phyloP scores from a whole-genome alignment of 2,113 vertebrate species.

The Microtus ochrogaster region DNA sequence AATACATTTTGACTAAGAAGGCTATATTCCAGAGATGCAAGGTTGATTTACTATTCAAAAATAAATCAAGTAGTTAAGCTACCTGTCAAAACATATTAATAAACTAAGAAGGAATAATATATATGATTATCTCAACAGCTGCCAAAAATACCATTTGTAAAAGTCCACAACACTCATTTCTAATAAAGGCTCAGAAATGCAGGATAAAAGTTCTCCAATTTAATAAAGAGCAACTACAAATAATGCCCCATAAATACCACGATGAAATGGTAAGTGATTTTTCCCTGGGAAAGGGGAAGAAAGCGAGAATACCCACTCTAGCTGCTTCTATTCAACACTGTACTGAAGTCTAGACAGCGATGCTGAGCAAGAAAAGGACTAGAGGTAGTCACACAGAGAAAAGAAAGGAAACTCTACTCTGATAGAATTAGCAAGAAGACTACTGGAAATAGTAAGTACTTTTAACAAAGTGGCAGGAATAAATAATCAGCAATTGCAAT shows the following conservation, averaged over 20 bases:
- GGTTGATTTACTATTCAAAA: not conserved
- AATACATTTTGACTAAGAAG: not conserved
- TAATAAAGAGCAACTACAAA: not conserved
- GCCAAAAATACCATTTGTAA: not conserved
- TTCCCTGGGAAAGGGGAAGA: not conserved
- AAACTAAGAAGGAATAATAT: slow-evolving; percentile 33
- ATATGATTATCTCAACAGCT: not conserved
- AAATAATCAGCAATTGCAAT: not conserved
- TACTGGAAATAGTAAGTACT: not conserved
- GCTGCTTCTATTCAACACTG: not conserved
- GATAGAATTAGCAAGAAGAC: not conserved
- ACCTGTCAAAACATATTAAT: slow-evolving; percentile 4
- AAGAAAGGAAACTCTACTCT: not conserved
- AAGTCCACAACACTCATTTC: not conserved
- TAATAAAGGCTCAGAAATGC: not conserved
- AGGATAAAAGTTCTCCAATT: not conserved
- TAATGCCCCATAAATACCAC: not conserved
- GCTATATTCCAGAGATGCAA: not conserved
- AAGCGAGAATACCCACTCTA: not conserved
- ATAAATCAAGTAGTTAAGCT: not conserved
- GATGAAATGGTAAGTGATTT: not conserved
- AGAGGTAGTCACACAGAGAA: not conserved
- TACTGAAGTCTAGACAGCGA: not conserved
- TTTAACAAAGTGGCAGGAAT: not conserved
- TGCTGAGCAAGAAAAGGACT: not conserved